Conservation (phyloP, 2,113 vertebrate species). For the Campylorhamphus procurvoides region DNA sequence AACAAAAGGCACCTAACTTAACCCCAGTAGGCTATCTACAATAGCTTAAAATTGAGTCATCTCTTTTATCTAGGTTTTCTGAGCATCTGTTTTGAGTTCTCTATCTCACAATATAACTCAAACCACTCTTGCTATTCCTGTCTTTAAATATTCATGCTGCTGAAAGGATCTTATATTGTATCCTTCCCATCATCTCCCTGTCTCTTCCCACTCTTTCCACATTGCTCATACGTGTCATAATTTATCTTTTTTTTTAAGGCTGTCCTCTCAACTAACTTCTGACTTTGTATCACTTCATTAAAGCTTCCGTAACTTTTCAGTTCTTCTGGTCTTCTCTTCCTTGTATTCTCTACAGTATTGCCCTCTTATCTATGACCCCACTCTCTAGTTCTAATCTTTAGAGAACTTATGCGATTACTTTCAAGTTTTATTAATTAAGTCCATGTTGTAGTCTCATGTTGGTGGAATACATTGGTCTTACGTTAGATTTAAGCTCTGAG, state of each 20-base stretch:
- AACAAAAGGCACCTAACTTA: slow-evolving; percentile 66
- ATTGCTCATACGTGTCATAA: neutral
- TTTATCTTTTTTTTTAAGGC: neutral
- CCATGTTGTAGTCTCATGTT: neutral
- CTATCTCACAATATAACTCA: neutral
- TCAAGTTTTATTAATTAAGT: neutral
- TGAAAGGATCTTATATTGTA: neutral
- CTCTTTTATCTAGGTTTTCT: neutral
- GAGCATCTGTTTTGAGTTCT: neutral
- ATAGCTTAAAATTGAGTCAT: neutral
- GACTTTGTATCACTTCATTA: neutral
- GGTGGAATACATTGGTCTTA: neutral
- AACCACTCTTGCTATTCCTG: neutral
- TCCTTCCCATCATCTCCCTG: neutral
- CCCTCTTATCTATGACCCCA: neutral
- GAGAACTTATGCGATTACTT: neutral
- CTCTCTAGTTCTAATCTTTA: neutral
- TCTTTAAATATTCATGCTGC: neutral
- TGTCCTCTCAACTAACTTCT: neutral
- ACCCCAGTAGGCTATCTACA: neutral
- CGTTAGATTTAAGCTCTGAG: neutral
- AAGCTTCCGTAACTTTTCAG: neutral
- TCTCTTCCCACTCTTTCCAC: neutral
- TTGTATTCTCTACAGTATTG: neutral
- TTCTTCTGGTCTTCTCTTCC: neutral